Base-by-base conservation (phyloP, 2,797 vertebrate species). In the Steatocranus sp. region DNA sequence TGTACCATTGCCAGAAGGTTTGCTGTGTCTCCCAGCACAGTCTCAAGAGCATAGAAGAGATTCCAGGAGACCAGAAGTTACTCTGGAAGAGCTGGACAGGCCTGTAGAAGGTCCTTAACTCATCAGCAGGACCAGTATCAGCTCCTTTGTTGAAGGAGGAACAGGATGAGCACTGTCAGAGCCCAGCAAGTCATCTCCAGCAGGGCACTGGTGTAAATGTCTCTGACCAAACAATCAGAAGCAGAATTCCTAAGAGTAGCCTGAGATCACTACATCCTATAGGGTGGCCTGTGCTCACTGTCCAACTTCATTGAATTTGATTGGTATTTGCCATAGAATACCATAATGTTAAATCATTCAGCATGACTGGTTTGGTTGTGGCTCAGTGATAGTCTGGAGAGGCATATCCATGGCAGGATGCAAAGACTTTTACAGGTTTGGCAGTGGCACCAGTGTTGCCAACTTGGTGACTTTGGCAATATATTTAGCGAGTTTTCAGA, bases 391-490 rank as follows among this genome's bases (percentile, higher is more conserved):
- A 56, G 53, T 56, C 53, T 56, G 54, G 53, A 17, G 25, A 56
- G 54, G 54, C 5, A 56, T 56, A 32, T 56, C 25, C 25, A 56
- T 56, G 53, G 53, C 27, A 32, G 54, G 27, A 30, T 56, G 15
- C 27, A 56, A 56, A 30, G 27, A 56, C 54, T 56, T 56, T 56
- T 17, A 56, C 27, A 56, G 3, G 27, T 56, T 32, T 56, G 27
- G 54, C 27, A 56, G 27, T 56, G 54, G 54, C 54, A 56, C 54
- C 54, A 30, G 14, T 17, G 53, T 56, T 56, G 27, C 27, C 53
- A 56, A 56, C 53, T 56, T 56, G 5, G 53, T 8, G 3, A 56
- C 14, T 56, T 17, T 56, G 53, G 25, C 0, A 0, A 56, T 56
- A 56, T 56, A 56, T 56, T 56, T 56, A 56, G 53, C 2, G 1